Conservation (phyloP, 2,113 vertebrate genomes). For the Poeciliopsis retropinna region DNA sequence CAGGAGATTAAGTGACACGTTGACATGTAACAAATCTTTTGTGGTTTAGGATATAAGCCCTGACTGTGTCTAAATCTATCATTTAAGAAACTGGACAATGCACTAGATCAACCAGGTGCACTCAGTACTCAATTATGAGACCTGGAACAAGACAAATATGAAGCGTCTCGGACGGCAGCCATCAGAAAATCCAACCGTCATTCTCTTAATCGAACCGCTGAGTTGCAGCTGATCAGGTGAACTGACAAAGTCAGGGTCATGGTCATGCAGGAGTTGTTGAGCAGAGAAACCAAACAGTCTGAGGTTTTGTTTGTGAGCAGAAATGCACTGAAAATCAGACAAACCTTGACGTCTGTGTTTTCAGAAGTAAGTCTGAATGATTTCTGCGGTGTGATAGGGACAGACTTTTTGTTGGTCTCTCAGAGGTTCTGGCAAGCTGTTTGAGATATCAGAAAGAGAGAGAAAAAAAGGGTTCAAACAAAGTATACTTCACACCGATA, state of each 20-base stretch:
- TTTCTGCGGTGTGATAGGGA: neutral
- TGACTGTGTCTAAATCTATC: neutral
- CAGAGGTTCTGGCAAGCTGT: neutral
- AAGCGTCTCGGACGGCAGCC: no score
- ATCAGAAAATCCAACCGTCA: neutral
- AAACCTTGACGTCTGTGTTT: no score
- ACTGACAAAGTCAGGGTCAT: neutral
- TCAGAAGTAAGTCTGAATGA: neutral
- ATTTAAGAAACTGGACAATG: conserved; percentile 16
- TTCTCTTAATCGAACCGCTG: neutral
- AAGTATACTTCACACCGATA: conserved; percentile 21
- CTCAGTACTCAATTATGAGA: no score
- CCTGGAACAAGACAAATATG: neutral
- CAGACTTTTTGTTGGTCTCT: neutral
- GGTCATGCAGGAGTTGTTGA: no score
- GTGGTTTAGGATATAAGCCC: conserved; percentile 14
- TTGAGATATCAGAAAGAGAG: neutral
- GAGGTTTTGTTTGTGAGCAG: no score
- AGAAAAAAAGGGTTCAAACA: neutral
- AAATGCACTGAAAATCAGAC: no score
- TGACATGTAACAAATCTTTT: conserved; percentile 13
- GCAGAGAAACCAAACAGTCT: no score
- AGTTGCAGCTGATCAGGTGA: neutral
- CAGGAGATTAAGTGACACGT: conserved; percentile 43
- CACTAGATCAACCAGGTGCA: neutral